Base-by-base conservation (phyloP, 2,888 invertebrate species). In the Pardosa pseudoannulata region DNA sequence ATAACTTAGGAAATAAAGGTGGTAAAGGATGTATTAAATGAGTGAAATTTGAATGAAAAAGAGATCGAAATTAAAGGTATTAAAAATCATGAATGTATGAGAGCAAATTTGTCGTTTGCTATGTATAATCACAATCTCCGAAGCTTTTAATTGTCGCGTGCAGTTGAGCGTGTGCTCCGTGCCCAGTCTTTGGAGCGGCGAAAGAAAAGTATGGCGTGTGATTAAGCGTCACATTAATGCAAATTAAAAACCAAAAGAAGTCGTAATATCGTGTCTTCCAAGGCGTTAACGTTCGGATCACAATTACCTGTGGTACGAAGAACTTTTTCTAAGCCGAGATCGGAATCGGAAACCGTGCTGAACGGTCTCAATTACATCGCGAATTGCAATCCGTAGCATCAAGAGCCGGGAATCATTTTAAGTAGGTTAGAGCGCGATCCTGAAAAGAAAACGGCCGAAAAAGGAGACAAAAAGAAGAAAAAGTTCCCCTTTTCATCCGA, bases 321-420 rank as follows among this genome's bases (percentile, higher is more conserved):
- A 41, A 81, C 23, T 41, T 71, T 76, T 76, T 76, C 50, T 23
- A 68, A 50, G 64, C 28, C 32, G 9, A 56, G 70, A 75, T 78
- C 78, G 83, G 83, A 85, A 85, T 56, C 76, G 50, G 46, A 67
- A 46, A 31, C 76, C 36, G 50, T 74, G 50, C 73, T 65, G 31
- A 56, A 73, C 31, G 70, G 64, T 83, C 82, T 76, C 82, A 83
- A 83, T 83, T 83, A 83, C 76, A 83, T 76, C 36, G 73, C 64
- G 73, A 73, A 19, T 2, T 23, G 56, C 56, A 23, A 56, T 65
- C 50, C 46, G 68, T 56, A 62, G n/a, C 11, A 1, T 67, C 36
- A 83, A 41, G 65, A 65, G 82, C 82, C 82, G 82, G 82, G 82
- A 83, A 83, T 83, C 82, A 83, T 83, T 83, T 83, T 83, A 83